Percentiles rank a stretch among this genome's conserved stretches.
These are phyloP conservation scores for Eumacrocentrus americanus DNA, from an alignment of 2,888 invertebrate species.

Conservation along the genomic window DNA sequence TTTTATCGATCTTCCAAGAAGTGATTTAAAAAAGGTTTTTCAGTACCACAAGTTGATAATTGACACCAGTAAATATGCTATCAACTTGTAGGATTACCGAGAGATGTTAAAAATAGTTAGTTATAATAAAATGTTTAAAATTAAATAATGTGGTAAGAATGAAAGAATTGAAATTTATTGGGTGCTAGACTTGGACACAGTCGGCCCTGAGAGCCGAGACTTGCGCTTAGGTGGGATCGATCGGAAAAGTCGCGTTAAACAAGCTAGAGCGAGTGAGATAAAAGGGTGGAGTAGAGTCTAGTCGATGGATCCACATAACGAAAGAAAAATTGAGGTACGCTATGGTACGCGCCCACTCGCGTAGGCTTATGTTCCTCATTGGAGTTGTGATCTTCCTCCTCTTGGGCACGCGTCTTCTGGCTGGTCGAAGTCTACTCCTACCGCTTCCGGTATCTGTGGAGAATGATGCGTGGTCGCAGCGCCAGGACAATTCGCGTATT, in stretches of 20 bases:
- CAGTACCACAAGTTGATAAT: background rate
- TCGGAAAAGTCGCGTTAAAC: constrained; percentile 20
- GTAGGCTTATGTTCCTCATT: constrained; percentile 27
- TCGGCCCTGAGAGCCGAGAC: constrained; percentile 36
- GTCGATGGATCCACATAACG: constrained; percentile 5
- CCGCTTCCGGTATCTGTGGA: constrained; percentile 21
- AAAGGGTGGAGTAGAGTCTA: background rate
- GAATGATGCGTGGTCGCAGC: background rate
- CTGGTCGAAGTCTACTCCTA: constrained; percentile 22
- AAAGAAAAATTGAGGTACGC: constrained; percentile 9
- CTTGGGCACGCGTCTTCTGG: constrained; percentile 28
- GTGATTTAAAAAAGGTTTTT: background rate
- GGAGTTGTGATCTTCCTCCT: constrained; percentile 28
- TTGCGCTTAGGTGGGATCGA: constrained; percentile 43
- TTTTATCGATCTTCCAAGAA: constrained; percentile 9
- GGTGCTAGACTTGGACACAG: too few relatives aligned
- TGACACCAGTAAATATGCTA: background rate
- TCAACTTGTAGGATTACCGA: background rate
- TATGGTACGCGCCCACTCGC: constrained; percentile 33
- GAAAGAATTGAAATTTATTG: too few relatives aligned
- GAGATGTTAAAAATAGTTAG: too few relatives aligned
- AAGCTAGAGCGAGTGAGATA: background rate
- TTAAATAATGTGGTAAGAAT: too few relatives aligned
- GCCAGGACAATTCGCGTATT: constrained; percentile 20
- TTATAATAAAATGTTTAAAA: too few relatives aligned